Evolutionary conservation across 64 coral and sea anemone genomes (phyloP), one percentile per base, ranked within the genome.

Genomic region (Montipora capricornis): DNA sequence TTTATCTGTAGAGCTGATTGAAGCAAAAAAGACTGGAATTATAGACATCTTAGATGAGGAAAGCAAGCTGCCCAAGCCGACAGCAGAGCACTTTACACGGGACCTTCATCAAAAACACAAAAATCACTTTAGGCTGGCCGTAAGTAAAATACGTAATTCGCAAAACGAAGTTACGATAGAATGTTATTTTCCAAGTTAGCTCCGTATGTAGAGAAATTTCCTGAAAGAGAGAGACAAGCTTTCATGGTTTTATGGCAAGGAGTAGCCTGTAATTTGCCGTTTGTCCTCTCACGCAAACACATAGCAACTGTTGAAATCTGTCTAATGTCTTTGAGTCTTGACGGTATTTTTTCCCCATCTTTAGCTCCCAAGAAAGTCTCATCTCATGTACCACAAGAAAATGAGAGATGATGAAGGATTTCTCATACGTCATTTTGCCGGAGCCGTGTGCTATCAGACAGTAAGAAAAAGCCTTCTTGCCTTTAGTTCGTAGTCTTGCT

Each of bases 41-140:
- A 75, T 99, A 19, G 95, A 96, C 80, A 93, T 96, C 47, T 12
- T 99, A 29, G 95, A 99, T 58, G 97, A 99, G 82, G 97, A 99
- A 78, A 99, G 97, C 97, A 99, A 99, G 73, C 74, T 99, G 17
- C 97, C 97, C 3, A 99, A 99, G 74, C 95, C 97, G 78, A 99
- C 97, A 49, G 75, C 87, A 3, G 87, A 93, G 17, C 97, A 99
- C 76, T 99, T 99, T 73, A 99, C 97, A 13, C 81, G 92, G 73
- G 97, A 99, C 51, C 93, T 99, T 92, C 95, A 96, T 50, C 91
- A 94, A 24, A 94, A 99, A 80, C 95, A 99, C 89, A 99, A 96
- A 44, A 93, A 95, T 22, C 97, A 98, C 83, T 98, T 98, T 67
- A 83, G 97, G 74, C 74, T 98, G 75, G 89, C 97, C 46, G 97